These are phyloP conservation scores for Astreopora myriophthalma DNA, from an alignment of 64 coral and sea anemone species.

Conservation along the genomic window DNA sequence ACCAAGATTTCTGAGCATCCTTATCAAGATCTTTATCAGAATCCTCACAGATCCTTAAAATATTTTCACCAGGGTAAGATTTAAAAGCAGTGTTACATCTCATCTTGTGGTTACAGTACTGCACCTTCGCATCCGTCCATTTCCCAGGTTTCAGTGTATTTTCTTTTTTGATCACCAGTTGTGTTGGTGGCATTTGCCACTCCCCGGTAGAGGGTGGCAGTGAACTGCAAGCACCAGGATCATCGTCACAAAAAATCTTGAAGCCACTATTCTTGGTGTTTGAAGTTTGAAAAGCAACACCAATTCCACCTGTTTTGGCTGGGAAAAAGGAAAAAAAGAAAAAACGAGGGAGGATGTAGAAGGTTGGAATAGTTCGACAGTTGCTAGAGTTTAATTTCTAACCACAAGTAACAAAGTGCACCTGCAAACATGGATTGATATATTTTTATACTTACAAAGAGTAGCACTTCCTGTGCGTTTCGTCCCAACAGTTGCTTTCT, in stretches of 20 bases:
- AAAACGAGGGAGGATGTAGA: neutral
- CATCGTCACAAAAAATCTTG: constrained; percentile 57
- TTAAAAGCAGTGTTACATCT: too few species aligned
- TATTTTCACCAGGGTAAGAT: too few species aligned
- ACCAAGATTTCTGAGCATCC: too few species aligned
- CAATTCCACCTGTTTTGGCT: constrained; percentile 59
- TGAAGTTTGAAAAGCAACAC: neutral
- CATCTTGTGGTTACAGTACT: too few species aligned
- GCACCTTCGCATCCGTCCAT: constrained; percentile 79
- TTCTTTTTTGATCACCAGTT: constrained; percentile 74
- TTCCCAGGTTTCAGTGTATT: constrained; percentile 82
- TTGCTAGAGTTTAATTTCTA: too few species aligned
- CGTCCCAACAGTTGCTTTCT: constrained; percentile 80
- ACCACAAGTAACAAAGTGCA: too few species aligned
- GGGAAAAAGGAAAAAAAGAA: neutral
- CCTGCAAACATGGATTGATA: too few species aligned
- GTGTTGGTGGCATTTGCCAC: constrained; percentile 86
- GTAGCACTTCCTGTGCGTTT: constrained; percentile 72
- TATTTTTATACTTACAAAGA: constrained; percentile 31
- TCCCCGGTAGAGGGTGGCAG: constrained; percentile 71
- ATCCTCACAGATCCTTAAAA: too few species aligned
- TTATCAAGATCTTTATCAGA: too few species aligned
- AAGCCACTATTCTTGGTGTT: constrained; percentile 63
- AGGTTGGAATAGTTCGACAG: neutral
- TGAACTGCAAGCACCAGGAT: constrained; percentile 6